Evolutionary conservation across 2,888 invertebrate species (phyloP).

Genomic region (Nomada goodeniana): DNA sequence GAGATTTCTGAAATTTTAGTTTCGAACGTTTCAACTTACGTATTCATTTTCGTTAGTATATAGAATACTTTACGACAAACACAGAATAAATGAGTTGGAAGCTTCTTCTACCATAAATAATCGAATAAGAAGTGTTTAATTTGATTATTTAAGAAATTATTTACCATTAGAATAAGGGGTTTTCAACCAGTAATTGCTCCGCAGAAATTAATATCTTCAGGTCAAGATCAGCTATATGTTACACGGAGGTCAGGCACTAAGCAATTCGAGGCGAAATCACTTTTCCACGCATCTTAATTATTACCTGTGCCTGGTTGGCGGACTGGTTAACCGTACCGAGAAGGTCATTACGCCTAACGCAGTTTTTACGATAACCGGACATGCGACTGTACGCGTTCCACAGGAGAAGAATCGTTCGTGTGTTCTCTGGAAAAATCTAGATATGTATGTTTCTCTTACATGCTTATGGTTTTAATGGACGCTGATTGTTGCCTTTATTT

Average conservation of each 20-base stretch:
- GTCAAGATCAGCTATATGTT: constrained; percentile 21
- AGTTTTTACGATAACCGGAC: constrained; percentile 75
- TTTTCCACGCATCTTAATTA: constrained; percentile 78
- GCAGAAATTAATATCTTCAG: neutral
- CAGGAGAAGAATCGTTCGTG: constrained; percentile 68
- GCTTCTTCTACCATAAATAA: too few relatives aligned
- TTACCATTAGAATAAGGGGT: neutral
- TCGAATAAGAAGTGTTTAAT: too few relatives aligned
- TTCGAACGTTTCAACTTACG: too few relatives aligned
- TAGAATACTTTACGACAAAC: too few relatives aligned
- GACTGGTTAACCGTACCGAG: constrained; percentile 81
- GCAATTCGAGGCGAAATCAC: constrained; percentile 80
- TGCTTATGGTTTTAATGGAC: constrained; percentile 63
- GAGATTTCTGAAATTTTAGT: too few relatives aligned
- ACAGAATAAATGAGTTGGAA: too few relatives aligned
- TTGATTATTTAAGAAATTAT: too few relatives aligned
- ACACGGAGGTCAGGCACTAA: constrained; percentile 68
- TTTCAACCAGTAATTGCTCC: neutral
- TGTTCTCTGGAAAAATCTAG: constrained; percentile 66
- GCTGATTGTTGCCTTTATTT: constrained; percentile 65
- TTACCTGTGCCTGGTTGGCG: constrained; percentile 80
- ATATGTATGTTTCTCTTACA: constrained; percentile 63
- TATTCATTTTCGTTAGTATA: too few relatives aligned
- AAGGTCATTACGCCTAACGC: constrained; percentile 80
- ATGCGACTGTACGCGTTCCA: constrained; percentile 50